Evolutionary conservation across 2,888 invertebrate species (phyloP), one percentile per base, ranked within the genome.

Genomic region (Chaetogeoica ovagalla): DNA sequence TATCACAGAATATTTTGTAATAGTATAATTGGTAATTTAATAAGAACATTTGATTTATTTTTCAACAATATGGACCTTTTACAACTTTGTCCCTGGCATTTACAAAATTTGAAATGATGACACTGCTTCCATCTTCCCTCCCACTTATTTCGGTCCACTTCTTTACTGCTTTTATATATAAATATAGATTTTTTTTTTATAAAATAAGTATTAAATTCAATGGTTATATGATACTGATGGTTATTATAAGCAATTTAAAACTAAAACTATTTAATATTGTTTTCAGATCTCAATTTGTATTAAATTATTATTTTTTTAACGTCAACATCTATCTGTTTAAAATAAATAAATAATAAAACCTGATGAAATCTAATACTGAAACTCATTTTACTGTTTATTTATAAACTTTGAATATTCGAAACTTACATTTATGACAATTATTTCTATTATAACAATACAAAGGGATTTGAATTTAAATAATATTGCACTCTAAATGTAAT

Each of bases 241-340:
- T 21, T 13, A 21, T 55, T 55, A 52, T 68, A 68, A 52, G 23
- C 30, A 62, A 62, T 62, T 62, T 62, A 13, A 5, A 15, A 15
- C 21, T 48, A 48, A 48, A 43, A 21, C 13, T 48, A 66, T 13
- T 21, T 21, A 21, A 66, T 17, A 66, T 52, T 52, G 30, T 69
- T 52, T 68, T 52, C 52, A 52, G 68, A 69, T 69, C 68, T 69
- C 68, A 63, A 39, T 69, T 23, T 69, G 48, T 19, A 52, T 30
- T 30, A 9, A 2, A 55, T 52, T 52, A 55, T 52, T 52, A 9
- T 43, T 43, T 69, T 68, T 68, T 48, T 21, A 66, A 66, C 48
- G 13, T 69, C 11, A 69, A 19, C 6, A 68, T 30, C 2, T 68
- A 30, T 66, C 21, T 48, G 23, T 68, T 30, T 66, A n/a, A n/a